Conservation (phyloP, 2,113 vertebrate genomes). For the Falcunculus frontatus region DNA sequence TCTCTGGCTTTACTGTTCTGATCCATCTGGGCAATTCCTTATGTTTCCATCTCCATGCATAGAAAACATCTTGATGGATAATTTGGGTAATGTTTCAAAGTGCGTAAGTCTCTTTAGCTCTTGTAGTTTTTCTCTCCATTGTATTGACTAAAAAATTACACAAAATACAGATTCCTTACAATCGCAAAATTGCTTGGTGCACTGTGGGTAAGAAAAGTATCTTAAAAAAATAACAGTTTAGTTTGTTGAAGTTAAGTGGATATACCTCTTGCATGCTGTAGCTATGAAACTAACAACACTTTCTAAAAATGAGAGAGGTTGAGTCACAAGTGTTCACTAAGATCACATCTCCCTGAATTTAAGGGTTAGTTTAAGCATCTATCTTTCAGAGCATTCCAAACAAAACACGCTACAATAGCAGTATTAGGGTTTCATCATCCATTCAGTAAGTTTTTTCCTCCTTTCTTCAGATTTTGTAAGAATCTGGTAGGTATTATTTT, state of each 20-base stretch:
- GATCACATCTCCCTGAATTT: not conserved
- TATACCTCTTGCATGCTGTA: not conserved
- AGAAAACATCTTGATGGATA: not conserved
- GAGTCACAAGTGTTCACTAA: not conserved
- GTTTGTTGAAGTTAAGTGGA: not conserved
- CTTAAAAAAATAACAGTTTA: not conserved
- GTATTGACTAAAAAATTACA: not conserved
- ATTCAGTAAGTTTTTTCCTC: not conserved
- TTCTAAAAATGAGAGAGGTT: not conserved
- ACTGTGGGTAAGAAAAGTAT: not conserved
- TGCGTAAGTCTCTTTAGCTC: not conserved
- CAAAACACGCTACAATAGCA: not conserved
- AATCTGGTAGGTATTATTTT: not conserved
- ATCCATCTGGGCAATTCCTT: not conserved
- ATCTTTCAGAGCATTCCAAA: not conserved
- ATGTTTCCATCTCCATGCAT: not conserved
- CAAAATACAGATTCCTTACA: not conserved
- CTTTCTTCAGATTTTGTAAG: not conserved
- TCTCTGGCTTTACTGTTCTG: not conserved
- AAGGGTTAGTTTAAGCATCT: not conserved
- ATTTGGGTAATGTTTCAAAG: not conserved
- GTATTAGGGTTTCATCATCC: not conserved
- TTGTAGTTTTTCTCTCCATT: not conserved
- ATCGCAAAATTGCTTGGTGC: not conserved
- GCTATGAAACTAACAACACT: not conserved